Base-by-base conservation (phyloP, 1,140 invertebrate genomes). In the Bombyx mori region DNA sequence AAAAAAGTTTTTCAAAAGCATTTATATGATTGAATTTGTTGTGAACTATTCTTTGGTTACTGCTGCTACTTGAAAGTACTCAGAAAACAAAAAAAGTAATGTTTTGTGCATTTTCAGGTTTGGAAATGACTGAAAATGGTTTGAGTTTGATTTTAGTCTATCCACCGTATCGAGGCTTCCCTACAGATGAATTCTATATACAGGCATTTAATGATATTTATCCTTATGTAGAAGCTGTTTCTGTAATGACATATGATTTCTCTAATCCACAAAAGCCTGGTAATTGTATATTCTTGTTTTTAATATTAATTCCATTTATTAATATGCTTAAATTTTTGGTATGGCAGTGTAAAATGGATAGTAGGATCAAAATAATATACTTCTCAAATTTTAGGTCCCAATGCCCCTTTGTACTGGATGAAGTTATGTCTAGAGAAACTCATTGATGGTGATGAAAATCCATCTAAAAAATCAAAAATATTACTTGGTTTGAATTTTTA, bases 211-310 rank as follows among this genome's bases (percentile, higher is more conserved):
- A 95, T 68, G 89, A 90, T 48, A 89, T 98, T 9, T 91, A 92
- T 66, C 90, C 93, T 42, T 88, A 93, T 81, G 90, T 98, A 2
- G 93, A 94, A 73, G 93, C 91, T 54, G 97, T 98, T 77, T 97
- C 96, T 47, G 88, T 99, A 1, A 98, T 98, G 96, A 98, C 96
- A 1, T 99, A 99, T 82, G 97, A 99, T 82, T 98, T 92, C 84
- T 97, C 96, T 35, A 95, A 86, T 86, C 88, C 93, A 8, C 92
- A 95, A 76, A 91, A 92, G 69, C 95, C 95, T 62, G 95, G 95
- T 90, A 75, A 35, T 35, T 35, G 26, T 35, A 35, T 66, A 48
- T 50, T 63, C 55, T 52, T 88, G 71, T 57, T 54, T 60, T 9
- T 42, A 18, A 35, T 45, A 65, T 53, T 8, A 12, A 52, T 47